These are phyloP conservation scores for Tupaia chinensis DNA, from an alignment of 2,113 vertebrate genomes.

Conservation along the genomic window DNA sequence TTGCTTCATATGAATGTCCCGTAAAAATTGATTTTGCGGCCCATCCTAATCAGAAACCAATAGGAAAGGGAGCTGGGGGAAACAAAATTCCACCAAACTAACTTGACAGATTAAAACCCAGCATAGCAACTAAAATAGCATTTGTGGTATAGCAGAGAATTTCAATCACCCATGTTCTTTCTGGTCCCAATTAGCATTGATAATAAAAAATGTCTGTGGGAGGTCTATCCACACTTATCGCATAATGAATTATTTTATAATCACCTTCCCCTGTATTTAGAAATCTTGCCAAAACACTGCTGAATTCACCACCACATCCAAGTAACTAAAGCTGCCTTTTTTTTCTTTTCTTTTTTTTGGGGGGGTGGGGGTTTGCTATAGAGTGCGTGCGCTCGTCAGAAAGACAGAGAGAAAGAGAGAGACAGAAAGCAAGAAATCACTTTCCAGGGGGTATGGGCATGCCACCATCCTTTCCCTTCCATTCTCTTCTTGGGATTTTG, in stretches of 20 bases:
- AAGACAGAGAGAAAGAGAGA: too few species aligned
- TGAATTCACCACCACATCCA: neutral
- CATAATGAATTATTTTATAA: neutral
- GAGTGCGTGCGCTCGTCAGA: too few species aligned
- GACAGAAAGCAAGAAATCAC: too few species aligned
- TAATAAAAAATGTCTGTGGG: neutral
- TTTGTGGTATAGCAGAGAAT: neutral
- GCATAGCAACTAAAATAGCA: neutral
- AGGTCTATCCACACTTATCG: neutral
- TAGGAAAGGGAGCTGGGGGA: neutral
- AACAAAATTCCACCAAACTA: neutral
- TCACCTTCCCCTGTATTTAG: conserved; percentile 18
- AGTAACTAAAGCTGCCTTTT: neutral
- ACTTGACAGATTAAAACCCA: neutral
- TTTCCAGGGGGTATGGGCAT: too few species aligned
- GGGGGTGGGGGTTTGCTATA: too few species aligned
- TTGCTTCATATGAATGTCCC: neutral
- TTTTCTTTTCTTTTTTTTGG: too few species aligned
- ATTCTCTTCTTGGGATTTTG: too few species aligned
- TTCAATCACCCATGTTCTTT: neutral
- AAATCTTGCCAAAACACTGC: neutral
- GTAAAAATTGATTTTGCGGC: neutral
- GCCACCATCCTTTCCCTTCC: too few species aligned
- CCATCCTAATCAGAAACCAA: neutral
- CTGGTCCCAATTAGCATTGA: neutral